Base-by-base conservation (phyloP, 2,113 vertebrate species). In the Taurulus bubalis region DNA sequence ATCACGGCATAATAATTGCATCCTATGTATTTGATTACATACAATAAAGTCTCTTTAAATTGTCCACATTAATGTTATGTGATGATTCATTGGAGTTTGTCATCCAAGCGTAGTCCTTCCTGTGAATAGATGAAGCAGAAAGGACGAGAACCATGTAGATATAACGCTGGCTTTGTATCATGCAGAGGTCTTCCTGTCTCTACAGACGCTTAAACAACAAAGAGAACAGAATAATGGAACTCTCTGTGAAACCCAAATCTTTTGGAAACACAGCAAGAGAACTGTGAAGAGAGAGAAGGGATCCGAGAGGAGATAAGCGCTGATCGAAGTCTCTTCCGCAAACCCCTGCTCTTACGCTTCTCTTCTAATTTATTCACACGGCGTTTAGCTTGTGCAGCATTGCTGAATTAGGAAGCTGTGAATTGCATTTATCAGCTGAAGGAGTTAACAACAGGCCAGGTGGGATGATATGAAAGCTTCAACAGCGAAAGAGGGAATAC, bases 361-460 rank as follows among this genome's bases (percentile, higher is more conserved):
- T 77, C 60, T 59, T 79, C 66, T 89, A 88, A 94, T 92, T 84
- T 86, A 93, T 91, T 91, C 86, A 68, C 75, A 60, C n/a, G 58
- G 69, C 36, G 45, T 80, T 3, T 4, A 66, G 72, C 74, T 58
- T 79, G 55, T 79, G 85, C 77, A 76, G 84, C 70, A 64, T 67
- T 71, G 78, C 70, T 53, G 79, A 92, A 91, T 93, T 91, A 87
- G 80, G 55, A 77, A 88, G 85, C 89, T 90, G 82, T 79, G 87
- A 89, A 78, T 88, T 85, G 79, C 85, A 87, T 92, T 92, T 88
- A 90, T 91, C 90, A 88, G 85, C 76, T 26, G 75, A 83, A 71
- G 77, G 79, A 93, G 84, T 87, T 88, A 91, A 89, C 63, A 36
- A 79, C 83, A 83, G 89, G 90, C 89, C 82, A 89, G 89, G 86